Evolutionary conservation across 2,797 vertebrate genomes (phyloP), one percentile per base, ranked within the genome.

Genomic region (Parambassis ranga): DNA sequence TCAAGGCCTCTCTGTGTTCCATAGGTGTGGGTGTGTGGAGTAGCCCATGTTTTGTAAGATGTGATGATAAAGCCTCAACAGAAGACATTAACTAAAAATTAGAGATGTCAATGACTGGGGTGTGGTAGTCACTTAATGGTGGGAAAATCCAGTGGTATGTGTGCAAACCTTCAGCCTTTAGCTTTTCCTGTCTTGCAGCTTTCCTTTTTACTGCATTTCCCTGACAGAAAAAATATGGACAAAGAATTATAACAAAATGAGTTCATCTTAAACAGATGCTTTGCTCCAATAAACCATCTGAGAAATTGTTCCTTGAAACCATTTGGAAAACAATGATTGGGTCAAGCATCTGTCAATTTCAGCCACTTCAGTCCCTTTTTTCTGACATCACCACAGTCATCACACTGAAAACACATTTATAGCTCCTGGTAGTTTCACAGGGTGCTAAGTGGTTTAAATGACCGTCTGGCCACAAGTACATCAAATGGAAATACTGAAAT

Each of bases 11-110:
- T 84, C 65, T 83, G 76, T 63, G 35, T 76, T 58, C 22, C 56
- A 27, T 53, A 65, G 70, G 62, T 68, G 64, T 68, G 77, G 46
- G 78, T 70, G 49, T 85, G 76, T 61, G 66, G 38, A 49, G 56
- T 24, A 53, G 62, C 64, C 19, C 7, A 0, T 71, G 38, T 74
- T 83, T 65, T 70, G 63, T 71, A 71, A 50, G 41, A 42, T 64
- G 62, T 78, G 65, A 73, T 79, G 75, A 84, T 81, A 75, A 87
- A 78, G 57, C 66, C 58, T 66, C 56, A 33, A 26, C 46, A 48
- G 42, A 73, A 41, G 63, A 59, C 65, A 68, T 79, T 66, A 73
- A 62, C 18, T 46, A 8, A 68, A 79, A 70, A 49, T 74, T 55
- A 51, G 22, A 44, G 36, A 41, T 77, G 70, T 59, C 64, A 62